A percentile compares a stretch with the other conserved stretches of the same genome.
Evolutionary conservation across 2,888 invertebrate species (phyloP).

Genomic region (Tipula lateralis): DNA sequence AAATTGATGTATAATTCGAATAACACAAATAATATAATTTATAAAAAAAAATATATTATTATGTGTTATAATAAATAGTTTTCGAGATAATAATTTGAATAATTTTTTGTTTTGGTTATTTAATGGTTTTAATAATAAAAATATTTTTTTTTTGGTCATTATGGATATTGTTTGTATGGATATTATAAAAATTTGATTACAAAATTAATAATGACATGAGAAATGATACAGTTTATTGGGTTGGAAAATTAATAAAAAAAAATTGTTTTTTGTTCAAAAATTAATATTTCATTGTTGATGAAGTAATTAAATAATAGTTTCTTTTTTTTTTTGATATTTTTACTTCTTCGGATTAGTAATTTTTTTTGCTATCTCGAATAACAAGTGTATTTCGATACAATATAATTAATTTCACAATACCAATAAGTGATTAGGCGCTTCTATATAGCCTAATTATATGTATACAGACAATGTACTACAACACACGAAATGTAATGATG

Average conservation of each 20-base stretch:
- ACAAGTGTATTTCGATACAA: not conserved
- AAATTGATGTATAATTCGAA: not conserved
- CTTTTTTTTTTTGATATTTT: not conserved
- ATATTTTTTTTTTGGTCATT: not conserved
- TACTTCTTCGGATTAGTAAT: not conserved
- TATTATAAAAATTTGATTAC: not conserved
- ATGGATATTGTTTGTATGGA: not conserved
- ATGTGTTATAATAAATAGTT: not conserved
- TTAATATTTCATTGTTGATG: not conserved
- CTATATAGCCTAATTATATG: not conserved
- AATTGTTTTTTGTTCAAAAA: not conserved
- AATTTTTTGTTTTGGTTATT: not conserved
- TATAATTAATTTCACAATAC: not conserved
- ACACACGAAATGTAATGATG: not conserved
- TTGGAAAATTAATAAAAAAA: not conserved
- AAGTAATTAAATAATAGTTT: constrained; percentile 24
- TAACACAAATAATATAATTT: not conserved
- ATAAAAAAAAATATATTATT: not conserved
- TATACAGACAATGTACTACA: too few relatives aligned
- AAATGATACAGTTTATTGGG: not conserved
- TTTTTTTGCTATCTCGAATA: not conserved
- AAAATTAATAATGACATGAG: not conserved
- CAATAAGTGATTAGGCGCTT: not conserved
- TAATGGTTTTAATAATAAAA: not conserved
- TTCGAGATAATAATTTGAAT: not conserved